These are phyloP conservation scores for Ennomos erosarius DNA, from an alignment of 2,888 invertebrate genomes.

Conservation along the genomic window DNA sequence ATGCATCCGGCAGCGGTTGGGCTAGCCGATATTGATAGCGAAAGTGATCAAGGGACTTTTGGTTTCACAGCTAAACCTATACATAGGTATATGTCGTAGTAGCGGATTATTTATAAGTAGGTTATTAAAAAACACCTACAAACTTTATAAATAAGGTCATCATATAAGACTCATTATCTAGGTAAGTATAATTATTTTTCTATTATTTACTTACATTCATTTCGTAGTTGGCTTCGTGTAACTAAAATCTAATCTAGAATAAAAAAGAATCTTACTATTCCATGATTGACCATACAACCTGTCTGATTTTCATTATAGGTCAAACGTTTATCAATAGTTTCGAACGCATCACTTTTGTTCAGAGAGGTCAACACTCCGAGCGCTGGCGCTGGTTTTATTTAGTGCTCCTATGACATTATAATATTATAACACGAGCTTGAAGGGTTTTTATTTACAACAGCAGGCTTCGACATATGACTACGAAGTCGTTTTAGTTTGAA, in stretches of 20 bases:
- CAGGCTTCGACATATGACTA: conserved; percentile 12
- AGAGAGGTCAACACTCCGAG: conserved; percentile 27
- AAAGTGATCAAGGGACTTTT: conserved; percentile 31
- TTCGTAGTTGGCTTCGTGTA: too few relatives aligned
- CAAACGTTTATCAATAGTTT: conserved; percentile 31
- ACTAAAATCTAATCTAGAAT: too few relatives aligned
- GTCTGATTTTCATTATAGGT: conserved; percentile 41
- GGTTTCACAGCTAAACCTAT: not conserved
- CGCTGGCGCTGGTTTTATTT: not conserved
- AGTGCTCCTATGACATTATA: not conserved
- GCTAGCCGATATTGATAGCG: conserved; percentile 25
- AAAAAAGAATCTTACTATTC: too few relatives aligned
- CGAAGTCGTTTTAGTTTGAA: conserved; percentile 10
- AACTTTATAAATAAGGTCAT: too few relatives aligned
- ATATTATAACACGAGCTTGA: conserved; percentile 5
- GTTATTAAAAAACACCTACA: too few relatives aligned
- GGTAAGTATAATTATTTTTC: too few relatives aligned
- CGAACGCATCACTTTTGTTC: conserved; percentile 22
- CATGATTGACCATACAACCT: conserved; percentile 13
- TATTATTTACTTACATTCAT: too few relatives aligned
- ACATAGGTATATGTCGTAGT: too few relatives aligned
- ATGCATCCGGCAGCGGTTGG: conserved; percentile 62
- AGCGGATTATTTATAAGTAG: too few relatives aligned
- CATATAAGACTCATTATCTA: too few relatives aligned
- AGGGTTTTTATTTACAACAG: conserved; percentile 11